Base-by-base conservation (phyloP, 2,797 vertebrate genomes). In the Uromys caudimaculatus region DNA sequence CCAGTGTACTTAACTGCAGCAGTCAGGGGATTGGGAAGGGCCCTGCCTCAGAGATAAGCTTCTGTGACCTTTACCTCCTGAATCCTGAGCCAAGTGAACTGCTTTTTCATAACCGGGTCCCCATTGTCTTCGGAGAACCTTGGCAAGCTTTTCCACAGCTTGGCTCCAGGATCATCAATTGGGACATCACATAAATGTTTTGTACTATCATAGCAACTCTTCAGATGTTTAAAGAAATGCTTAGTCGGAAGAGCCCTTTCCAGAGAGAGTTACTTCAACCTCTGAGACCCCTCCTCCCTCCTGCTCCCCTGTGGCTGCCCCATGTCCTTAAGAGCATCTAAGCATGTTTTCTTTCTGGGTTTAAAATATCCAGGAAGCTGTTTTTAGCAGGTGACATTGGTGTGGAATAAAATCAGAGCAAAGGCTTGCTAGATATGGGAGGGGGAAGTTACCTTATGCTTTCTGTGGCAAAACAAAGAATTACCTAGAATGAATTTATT, bases 171-270 rank as follows among this genome's bases (percentile, higher is more conserved):
- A 32, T 95, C 86, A 77, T 64, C 89, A 81, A 24, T 75, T 54
- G 64, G 90, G 89, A 88, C 60, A 78, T 90, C 10, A n/a, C 41
- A 52, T 85, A 73, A 85, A 82, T 91, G 94, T 91, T 96, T 92
- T 76, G 6, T 81, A 3, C 56, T 77, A 92, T 50, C 8, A 5
- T 38, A 91, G 92, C 54, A 90, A 47, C 67, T 50, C 32, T 91
- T 87, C 67, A 73, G 71, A 85, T 78, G 50, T 96, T 75, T 71
- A 85, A 94, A 83, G 75, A 91, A 89, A 87, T 58, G 64, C 3
- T 78, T 54, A 47, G 12, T 92, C 27, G 58, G 71, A 81, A 95
- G 47, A 82, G 27, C 17, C 35, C 2, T 91, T 21, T 95, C 54
- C 64, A 78, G 93, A 81, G 67, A 38, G 38, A 81, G 64, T 82